Base-by-base conservation (phyloP, 2,888 invertebrate genomes). In the Oscheius sp. region DNA sequence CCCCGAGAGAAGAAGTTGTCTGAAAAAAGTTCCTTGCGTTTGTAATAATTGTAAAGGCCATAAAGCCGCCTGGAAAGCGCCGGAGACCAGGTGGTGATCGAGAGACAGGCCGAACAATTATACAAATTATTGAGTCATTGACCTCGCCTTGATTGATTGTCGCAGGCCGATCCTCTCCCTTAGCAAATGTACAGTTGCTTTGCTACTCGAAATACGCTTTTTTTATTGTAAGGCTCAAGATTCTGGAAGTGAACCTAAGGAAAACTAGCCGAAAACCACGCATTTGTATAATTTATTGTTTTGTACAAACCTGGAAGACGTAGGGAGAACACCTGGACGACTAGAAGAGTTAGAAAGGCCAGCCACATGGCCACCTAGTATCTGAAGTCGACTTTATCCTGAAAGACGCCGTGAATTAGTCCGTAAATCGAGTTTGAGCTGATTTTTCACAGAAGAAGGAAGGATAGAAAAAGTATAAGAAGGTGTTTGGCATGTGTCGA, bases 1-100 rank as follows among this genome's bases (percentile, higher is more conserved):
- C 85, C 84, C 13, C 77, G 76, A 9, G 79, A 58, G 78, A 89
- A 89, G n/a, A 77, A 66, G 60, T 89, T 85, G 65, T 89, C 89
- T 89, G 78, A 42, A 42, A 42, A 42, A 42, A n/a, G 10, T 35
- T 10, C 35, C 60, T 58, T 13, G 10, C 5, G 63, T 63, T 63
- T 63, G 63, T 47, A 63, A 63, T 63, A 3, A 13, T 29, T 55
- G 53, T 53, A 68, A 51, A 51, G 51, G 50, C 51, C 66, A 50
- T 66, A 66, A 68, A 68, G 2, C 13, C 48, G n/a, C 29, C 29
- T 21, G 11, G 42, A 51, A 29, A 51, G 33, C 21, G 21, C 21
- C 21, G 11, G n/a, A 33, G 55, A 47, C 63, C 63, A 63, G 63
- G 63, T 63, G 63, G 63, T 48, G 63, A 9, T 32, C 35, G 53